These are phyloP conservation scores for Galagoides demidoff DNA, from an alignment of 2,797 vertebrate genomes.

Conservation along the genomic window DNA sequence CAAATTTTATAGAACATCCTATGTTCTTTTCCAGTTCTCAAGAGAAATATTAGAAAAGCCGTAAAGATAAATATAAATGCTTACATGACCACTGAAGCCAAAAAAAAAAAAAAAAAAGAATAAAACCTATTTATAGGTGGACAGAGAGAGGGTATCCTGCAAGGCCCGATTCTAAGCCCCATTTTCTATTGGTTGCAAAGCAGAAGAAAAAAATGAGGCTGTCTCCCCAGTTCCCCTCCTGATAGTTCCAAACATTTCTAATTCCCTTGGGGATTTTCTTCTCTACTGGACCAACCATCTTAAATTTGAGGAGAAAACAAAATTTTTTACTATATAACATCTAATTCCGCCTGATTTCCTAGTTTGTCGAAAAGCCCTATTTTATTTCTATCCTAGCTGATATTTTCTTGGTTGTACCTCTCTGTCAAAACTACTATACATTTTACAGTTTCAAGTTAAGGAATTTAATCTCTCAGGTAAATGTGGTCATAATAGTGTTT, in stretches of 20 bases:
- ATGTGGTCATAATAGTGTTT: background rate
- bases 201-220: background rate
- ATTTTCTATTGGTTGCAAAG: background rate
- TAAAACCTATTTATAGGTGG: background rate
- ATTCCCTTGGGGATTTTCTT: background rate
- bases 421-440: background rate
- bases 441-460: constrained; percentile 41
- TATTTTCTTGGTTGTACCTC: background rate
- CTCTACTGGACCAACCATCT: background rate
- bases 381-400: constrained; percentile 11
- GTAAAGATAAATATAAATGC: constrained; percentile 21
- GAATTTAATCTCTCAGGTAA: background rate
- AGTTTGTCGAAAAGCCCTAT: background rate
- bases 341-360: background rate
- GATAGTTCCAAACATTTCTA: background rate
- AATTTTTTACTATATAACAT: background rate
- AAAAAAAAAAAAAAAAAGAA: background rate
- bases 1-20: background rate
- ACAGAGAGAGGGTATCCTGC: background rate
- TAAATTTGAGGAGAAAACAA: background rate
- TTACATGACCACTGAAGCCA: background rate
- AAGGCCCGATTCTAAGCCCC: background rate
- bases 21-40: background rate
- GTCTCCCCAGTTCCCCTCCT: background rate
- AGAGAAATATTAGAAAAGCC: constrained; percentile 34